phyloP scores from a whole-genome alignment of 2,888 invertebrate genomes.

The Scotopteryx bipunctaria region DNA sequence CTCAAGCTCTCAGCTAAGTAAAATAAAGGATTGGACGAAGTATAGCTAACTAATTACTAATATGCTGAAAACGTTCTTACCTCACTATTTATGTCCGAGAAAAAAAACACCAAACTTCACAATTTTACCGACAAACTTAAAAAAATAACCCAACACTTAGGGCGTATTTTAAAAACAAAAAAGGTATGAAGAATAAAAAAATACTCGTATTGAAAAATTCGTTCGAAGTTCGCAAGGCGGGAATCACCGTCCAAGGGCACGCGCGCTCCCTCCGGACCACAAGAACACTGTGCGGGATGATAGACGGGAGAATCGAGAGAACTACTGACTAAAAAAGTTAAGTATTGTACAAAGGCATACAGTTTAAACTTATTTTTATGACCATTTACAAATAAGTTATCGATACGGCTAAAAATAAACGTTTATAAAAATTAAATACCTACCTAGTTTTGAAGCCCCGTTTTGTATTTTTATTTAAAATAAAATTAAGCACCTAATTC shows the following conservation, averaged over 20 bases:
- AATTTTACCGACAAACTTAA: slow-evolving; percentile 1
- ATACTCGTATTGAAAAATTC: slow-evolving; percentile 25
- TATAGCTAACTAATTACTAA: too few species aligned
- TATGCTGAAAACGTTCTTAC: slow-evolving; percentile 27
- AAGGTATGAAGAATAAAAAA: too few species aligned
- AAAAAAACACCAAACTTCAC: slow-evolving; percentile 12
- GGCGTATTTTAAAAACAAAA: slow-evolving; percentile 2
- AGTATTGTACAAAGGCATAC: too few species aligned
- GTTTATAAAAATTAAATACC: too few species aligned
- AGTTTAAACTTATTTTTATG: too few species aligned
- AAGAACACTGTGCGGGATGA: slow-evolving; percentile 59
- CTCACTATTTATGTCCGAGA: slow-evolving; percentile 27
- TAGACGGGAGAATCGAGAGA: slow-evolving; percentile 31
- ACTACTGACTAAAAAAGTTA: slow-evolving; percentile 9
- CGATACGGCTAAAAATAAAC: too few species aligned
- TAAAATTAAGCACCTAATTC: too few species aligned
- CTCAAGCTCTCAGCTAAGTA: neutral
- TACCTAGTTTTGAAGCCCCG: too few species aligned
- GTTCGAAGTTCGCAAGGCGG: slow-evolving; percentile 40
- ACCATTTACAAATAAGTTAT: too few species aligned
- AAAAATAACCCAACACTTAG: neutral
- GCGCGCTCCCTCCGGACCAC: slow-evolving; percentile 60
- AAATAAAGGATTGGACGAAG: too few species aligned
- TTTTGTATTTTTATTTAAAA: too few species aligned
- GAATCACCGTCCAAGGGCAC: slow-evolving; percentile 43